These are phyloP conservation scores for Augochlorella aurata DNA, from an alignment of 2,888 invertebrate genomes.

Conservation along the genomic window DNA sequence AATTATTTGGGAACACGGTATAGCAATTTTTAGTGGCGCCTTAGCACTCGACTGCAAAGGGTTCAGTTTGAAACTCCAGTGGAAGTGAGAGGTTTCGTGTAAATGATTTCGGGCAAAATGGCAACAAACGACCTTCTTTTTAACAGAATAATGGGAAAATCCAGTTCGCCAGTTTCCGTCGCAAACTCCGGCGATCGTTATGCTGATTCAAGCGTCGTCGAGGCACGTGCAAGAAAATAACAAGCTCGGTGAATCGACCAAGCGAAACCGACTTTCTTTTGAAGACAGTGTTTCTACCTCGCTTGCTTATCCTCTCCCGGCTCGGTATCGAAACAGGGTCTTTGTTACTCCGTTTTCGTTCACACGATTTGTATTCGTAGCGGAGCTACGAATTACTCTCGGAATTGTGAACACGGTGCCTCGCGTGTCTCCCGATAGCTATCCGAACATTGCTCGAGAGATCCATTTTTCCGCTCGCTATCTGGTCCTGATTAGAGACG, in stretches of 20 bases:
- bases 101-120: background rate
- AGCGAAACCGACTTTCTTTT: constrained; percentile 45
- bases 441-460: constrained; percentile 6
- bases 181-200: constrained; percentile 1
- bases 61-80: no score
- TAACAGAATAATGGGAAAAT: constrained; percentile 3
- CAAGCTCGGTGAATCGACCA: constrained; percentile 34
- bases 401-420: constrained; percentile 19
- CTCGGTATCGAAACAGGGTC: constrained; percentile 11
- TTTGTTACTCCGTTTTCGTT: constrained; percentile 60
- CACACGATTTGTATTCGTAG: constrained; percentile 65
- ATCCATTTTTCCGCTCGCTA: constrained; percentile 22
- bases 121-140: background rate
- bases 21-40: no score
- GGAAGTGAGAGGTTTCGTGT: background rate
- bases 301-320: constrained; percentile 32
- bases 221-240: constrained; percentile 34
- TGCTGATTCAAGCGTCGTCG: constrained; percentile 19
- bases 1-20: no score
- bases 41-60: no score
- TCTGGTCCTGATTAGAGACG: constrained; percentile 24
- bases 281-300: constrained; percentile 47
- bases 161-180: background rate
- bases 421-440: constrained; percentile 21
- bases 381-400: constrained; percentile 55